Evolutionary conservation across 2,797 vertebrate species (phyloP), one percentile per base, ranked within the genome.

Genomic region (Petrocephalus sullivani): DNA sequence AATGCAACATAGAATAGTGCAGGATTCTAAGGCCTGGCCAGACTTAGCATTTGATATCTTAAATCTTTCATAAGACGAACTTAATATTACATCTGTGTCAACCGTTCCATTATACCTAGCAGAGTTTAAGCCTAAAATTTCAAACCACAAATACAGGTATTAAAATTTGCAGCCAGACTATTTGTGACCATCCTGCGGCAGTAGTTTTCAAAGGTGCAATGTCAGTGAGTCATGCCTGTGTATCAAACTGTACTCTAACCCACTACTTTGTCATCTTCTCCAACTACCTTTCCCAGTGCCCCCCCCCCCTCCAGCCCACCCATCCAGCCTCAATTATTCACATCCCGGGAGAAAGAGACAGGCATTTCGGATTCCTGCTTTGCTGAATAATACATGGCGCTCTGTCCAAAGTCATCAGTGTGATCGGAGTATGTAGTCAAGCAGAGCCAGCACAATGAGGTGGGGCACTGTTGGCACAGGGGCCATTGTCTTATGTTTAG

Each of bases 321-420:
- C 87, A 78, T 28, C 37, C 54, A 82, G 41, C 57, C 75, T 87
- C 60, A 67, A 57, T 85, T 87, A 84, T 57, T 89, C 58, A 85
- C 58, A 85, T 89, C 87, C 19, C 5, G 23, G 78, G 49, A 16
- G 14, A 37, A 51, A 78, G 54, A 28, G 16, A 21, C 84, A 10
- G 23, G 46, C 41, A 8, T 46, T 54, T 41, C 53, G 51, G 28
- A 51, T 54, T 85, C 78, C 78, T 49, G 86, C 88, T n/a, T 85
- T 28, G 23, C 78, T 87, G 82, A 85, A 89, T 89, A 83, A 89
- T 67, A 89, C 57, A 89, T 89, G 14, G 21, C 21, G 54, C 82
- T 57, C 71, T 87, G 85, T 64, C 71, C 67, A 56, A 82, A 61
- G 49, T 54, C 56, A 83, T 89, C 85, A 87, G 71, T 61, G 64